Percentiles rank a stretch among this genome's conserved stretches.
phyloP scores from a whole-genome alignment of 2,797 vertebrate genomes.

The Hybognathus amarus region DNA sequence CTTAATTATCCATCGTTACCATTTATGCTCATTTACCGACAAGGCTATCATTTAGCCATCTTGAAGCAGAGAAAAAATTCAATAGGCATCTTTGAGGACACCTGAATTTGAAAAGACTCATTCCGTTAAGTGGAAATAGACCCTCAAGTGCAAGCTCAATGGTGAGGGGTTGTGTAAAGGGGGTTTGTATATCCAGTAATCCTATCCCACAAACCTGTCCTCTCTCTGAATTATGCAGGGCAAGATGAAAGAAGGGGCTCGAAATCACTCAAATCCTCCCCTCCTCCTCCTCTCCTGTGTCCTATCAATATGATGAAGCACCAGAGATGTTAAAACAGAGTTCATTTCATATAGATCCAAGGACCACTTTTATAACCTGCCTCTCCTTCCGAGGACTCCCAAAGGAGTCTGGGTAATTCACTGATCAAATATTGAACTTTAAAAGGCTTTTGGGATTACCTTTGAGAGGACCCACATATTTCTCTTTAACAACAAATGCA shows the following conservation, averaged over 20 bases:
- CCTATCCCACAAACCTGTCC: slow-evolving; percentile 20
- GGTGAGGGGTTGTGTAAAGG: slow-evolving; percentile 8
- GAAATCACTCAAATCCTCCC: slow-evolving; percentile 43
- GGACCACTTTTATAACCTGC: slow-evolving; percentile 43
- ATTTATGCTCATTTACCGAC: background rate
- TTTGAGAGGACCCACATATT: slow-evolving; percentile 48
- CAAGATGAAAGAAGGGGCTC: slow-evolving; percentile 17
- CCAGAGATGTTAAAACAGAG: slow-evolving; percentile 60
- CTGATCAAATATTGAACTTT: slow-evolving; percentile 71
- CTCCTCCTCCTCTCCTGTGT: slow-evolving; percentile 52
- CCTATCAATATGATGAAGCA: slow-evolving; percentile 63
- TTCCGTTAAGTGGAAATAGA: slow-evolving; percentile 33
- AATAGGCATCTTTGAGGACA: slow-evolving; percentile 13
- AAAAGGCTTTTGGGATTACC: slow-evolving; percentile 68
- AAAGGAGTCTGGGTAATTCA: slow-evolving; percentile 63
- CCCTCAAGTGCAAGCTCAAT: slow-evolving; percentile 21
- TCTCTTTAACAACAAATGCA: slow-evolving; percentile 24
- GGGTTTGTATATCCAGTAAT: slow-evolving; percentile 19
- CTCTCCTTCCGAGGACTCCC: slow-evolving; percentile 61
- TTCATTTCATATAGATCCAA: slow-evolving; percentile 44
- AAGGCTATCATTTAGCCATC: background rate
- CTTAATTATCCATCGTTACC: slow-evolving; percentile 16
- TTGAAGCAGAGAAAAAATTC: slow-evolving; percentile 18
- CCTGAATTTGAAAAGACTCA: slow-evolving; percentile 6
- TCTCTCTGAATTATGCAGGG: slow-evolving; percentile 20